phyloP scores from a whole-genome alignment of 2,113 vertebrate genomes.

The Cavia aperea region DNA sequence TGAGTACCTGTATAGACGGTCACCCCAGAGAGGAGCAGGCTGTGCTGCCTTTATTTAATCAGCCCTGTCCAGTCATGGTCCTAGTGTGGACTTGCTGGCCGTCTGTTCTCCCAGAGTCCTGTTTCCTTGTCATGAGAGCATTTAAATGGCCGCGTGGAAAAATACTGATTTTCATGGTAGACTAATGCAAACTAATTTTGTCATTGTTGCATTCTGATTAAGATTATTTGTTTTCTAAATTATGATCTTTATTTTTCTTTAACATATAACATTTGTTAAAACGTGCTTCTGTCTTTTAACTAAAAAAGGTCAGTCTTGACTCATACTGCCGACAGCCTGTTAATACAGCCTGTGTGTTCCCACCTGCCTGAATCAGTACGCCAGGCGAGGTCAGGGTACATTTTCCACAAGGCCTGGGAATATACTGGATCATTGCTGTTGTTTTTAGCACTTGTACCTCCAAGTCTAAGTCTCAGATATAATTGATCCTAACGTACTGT shows the following conservation, averaged over 20 bases:
- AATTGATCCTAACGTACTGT: conserved; percentile 6
- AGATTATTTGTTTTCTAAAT: conserved; percentile 6
- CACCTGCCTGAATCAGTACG: background rate
- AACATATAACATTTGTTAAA: conserved; percentile 9
- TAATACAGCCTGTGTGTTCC: background rate
- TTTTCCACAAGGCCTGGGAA: background rate
- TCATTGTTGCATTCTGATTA: background rate
- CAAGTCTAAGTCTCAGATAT: background rate
- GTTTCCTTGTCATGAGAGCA: background rate
- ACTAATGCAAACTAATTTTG: background rate
- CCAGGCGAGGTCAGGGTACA: background rate
- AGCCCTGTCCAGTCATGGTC: background rate
- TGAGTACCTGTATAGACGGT: conserved; percentile 71
- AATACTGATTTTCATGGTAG: background rate
- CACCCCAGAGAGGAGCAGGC: background rate
- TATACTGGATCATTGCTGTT: background rate
- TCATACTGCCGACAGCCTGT: background rate
- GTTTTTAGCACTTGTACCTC: background rate
- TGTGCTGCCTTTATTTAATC: background rate
- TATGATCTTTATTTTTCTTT: background rate
- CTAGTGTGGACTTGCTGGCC: too few species aligned
- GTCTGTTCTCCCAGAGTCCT: background rate
- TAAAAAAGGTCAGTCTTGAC: conserved; percentile 15
- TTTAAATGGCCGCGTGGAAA: background rate
- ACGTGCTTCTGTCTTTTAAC: conserved; percentile 11